Percentiles rank a stretch among this genome's conserved stretches.
phyloP scores from a whole-genome alignment of 2,888 invertebrate genomes.

The Cantharis nigra region DNA sequence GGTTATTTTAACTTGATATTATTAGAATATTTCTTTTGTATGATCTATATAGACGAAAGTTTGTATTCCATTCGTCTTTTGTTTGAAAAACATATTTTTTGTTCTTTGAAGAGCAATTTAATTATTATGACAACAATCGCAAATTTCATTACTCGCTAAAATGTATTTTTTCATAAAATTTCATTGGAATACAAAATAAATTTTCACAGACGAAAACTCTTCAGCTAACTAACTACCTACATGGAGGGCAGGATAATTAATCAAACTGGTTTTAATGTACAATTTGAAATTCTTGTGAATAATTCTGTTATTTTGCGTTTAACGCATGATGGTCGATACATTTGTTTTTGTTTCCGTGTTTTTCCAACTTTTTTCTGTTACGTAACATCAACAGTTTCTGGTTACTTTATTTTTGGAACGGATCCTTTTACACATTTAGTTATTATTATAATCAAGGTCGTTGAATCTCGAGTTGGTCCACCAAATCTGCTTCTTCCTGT shows the following conservation, averaged over 20 bases:
- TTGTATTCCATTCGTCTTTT: neutral
- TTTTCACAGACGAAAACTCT: neutral
- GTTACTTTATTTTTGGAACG: neutral
- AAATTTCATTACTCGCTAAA: neutral
- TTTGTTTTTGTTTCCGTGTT: neutral
- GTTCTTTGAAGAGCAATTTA: neutral
- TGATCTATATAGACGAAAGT: neutral
- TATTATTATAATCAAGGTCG: neutral
- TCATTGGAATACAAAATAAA: neutral
- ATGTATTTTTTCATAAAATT: neutral
- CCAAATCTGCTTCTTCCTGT: neutral
- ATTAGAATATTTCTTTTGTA: neutral
- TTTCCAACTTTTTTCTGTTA: neutral
- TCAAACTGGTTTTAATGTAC: neutral
- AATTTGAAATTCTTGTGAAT: neutral
- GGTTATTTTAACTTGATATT: neutral
- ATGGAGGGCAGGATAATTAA: neutral
- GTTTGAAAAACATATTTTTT: neutral
- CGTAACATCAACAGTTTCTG: neutral
- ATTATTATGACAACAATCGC: neutral
- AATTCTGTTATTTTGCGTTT: neutral
- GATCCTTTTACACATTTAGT: neutral
- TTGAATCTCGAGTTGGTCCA: neutral
- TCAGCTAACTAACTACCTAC: neutral
- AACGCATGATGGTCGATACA: neutral